Evolutionary conservation across 2,113 vertebrate genomes (phyloP).

Genomic region (Caranx melampygus): DNA sequence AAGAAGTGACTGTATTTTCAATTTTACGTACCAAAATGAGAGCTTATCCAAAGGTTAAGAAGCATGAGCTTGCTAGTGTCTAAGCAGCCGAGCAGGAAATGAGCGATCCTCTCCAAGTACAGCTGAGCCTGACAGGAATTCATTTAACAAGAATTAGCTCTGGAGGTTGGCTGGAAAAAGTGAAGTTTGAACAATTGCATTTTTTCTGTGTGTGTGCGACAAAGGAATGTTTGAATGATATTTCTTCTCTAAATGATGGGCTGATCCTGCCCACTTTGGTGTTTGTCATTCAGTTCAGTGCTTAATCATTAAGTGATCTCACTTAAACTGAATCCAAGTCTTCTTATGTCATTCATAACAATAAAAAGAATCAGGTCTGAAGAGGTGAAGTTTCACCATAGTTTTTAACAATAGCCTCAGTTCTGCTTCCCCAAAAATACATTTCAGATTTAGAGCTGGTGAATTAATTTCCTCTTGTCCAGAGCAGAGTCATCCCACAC

Average conservation of each 20-base stretch:
- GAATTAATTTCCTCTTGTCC: conserved; percentile 28
- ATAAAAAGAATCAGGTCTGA: not conserved
- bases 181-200: no score
- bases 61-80: not conserved
- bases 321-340: not conserved
- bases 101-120: not conserved
- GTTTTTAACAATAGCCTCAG: not conserved
- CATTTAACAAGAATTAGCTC: not conserved
- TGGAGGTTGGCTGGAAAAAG: not conserved
- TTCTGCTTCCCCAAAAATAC: conserved; percentile 5
- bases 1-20: not conserved
- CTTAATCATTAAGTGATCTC: not conserved
- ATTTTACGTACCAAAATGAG: not conserved
- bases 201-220: no score
- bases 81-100: not conserved
- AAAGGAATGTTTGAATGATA: no score
- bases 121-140: not conserved
- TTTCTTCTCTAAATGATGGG: no score
- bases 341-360: not conserved
- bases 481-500: conserved; percentile 46
- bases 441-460: conserved; percentile 12
- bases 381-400: not conserved
- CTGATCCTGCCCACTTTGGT: no score
- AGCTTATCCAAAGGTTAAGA: not conserved
- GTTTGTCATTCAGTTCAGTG: not conserved